phyloP scores from a whole-genome alignment of 2,797 vertebrate species.

The Mastacembelus armatus region DNA sequence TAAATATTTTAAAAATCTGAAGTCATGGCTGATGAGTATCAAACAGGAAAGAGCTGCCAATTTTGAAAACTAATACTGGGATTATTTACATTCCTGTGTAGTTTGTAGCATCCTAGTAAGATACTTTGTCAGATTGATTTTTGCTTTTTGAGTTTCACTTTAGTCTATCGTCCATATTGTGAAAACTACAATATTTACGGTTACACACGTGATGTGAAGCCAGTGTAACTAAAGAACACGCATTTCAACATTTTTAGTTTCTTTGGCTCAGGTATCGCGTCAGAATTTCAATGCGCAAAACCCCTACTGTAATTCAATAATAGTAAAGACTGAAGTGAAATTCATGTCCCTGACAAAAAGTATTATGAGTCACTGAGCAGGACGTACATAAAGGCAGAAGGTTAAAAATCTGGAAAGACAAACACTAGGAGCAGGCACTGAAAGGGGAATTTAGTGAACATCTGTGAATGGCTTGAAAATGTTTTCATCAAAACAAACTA shows the following conservation, averaged over 20 bases:
- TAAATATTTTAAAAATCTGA: no score
- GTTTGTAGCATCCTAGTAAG: background rate
- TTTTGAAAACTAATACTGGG: constrained; percentile 2
- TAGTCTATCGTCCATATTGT: background rate
- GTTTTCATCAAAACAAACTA: constrained; percentile 73
- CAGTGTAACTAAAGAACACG: background rate
- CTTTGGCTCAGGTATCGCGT: constrained; percentile 14
- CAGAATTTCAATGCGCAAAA: constrained; percentile 5
- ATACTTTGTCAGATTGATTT: constrained; percentile 3
- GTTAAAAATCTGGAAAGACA: constrained; percentile 50
- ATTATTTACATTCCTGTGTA: background rate
- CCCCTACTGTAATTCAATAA: constrained; percentile 1
- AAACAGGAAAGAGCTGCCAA: no score
- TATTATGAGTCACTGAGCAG: constrained; percentile 23
- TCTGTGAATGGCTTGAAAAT: constrained; percentile 69
- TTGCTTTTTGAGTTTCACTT: background rate
- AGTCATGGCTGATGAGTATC: no score
- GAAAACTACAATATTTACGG: background rate
- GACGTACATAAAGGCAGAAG: constrained; percentile 19
- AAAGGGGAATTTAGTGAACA: constrained; percentile 65
- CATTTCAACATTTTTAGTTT: constrained; percentile 19
- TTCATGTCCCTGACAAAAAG: constrained; percentile 29
- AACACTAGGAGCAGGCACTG: constrained; percentile 42
- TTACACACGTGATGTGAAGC: background rate
- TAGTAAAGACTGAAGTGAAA: constrained; percentile 9